Conservation (phyloP, 2,797 vertebrate species). For the Gambusia yucatana region DNA sequence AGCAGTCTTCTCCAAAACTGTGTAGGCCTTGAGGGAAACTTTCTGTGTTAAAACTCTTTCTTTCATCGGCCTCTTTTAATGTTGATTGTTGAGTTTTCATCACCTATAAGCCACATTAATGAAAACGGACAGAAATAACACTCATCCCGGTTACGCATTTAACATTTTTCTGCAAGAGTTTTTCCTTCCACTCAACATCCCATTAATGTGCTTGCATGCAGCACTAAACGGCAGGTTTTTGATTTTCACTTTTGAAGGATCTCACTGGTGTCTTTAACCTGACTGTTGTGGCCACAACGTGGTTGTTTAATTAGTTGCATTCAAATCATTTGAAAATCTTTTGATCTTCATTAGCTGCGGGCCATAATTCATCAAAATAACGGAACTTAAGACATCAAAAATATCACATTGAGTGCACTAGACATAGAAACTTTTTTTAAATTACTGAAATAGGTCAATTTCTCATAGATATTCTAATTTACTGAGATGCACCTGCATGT, state of each 20-base stretch:
- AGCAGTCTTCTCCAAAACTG: neutral
- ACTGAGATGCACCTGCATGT: conserved; percentile 16
- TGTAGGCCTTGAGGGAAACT: neutral
- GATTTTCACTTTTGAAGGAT: neutral
- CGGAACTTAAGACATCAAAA: neutral
- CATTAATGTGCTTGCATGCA: neutral
- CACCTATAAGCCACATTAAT: neutral
- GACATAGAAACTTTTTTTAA: neutral
- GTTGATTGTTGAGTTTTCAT: neutral
- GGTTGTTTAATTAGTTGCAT: neutral
- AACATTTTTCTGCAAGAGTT: neutral
- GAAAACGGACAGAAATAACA: neutral
- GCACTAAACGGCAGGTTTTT: no score
- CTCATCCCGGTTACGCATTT: neutral
- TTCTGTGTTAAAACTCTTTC: neutral
- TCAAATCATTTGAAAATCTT: neutral
- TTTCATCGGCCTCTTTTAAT: neutral
- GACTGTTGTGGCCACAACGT: neutral
- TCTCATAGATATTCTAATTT: neutral
- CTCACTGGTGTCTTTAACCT: neutral
- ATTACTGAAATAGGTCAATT: neutral
- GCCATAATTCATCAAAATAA: neutral
- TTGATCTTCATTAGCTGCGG: neutral
- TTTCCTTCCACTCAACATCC: neutral
- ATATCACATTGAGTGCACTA: neutral